These are phyloP conservation scores for Vidua chalybeata DNA, from an alignment of 2,113 vertebrate species.

Conservation along the genomic window DNA sequence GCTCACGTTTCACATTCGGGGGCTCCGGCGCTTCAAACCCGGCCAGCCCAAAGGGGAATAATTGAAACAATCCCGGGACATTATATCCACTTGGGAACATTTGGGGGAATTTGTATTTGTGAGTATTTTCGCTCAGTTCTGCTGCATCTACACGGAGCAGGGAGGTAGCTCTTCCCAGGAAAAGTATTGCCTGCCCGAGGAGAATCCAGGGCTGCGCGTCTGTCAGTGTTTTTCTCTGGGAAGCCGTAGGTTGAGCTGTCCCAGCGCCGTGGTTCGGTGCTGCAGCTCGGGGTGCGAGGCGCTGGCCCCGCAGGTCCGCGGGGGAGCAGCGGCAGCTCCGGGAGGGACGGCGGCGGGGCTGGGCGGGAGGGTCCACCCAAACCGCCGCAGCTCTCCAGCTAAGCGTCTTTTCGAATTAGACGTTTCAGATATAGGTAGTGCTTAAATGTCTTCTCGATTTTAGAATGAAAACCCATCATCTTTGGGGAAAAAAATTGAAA, in stretches of 20 bases:
- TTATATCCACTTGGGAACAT: neutral
- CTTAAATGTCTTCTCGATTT: neutral
- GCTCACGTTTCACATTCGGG: slow-evolving; percentile 51
- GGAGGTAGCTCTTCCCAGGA: neutral
- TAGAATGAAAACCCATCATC: slow-evolving; percentile 30
- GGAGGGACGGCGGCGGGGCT: neutral
- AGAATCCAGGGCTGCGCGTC: neutral
- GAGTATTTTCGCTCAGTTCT: slow-evolving; percentile 8
- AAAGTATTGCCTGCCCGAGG: neutral
- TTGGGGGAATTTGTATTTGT: slow-evolving; percentile 46
- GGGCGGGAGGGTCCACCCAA: neutral
- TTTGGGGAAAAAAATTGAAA: slow-evolving; percentile 61
- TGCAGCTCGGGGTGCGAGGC: neutral
- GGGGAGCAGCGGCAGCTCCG: neutral
- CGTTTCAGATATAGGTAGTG: neutral
- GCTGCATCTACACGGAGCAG: neutral
- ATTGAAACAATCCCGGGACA: neutral
- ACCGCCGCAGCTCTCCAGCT: neutral
- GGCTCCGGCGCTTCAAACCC: slow-evolving; percentile 21
- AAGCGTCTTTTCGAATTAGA: neutral
- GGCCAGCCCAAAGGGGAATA: slow-evolving; percentile 22
- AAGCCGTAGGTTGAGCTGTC: neutral
- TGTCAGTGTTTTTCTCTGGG: neutral
- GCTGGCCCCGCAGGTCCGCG: neutral
- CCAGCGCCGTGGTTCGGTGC: neutral